Percentiles rank a stretch among this genome's conserved stretches.
Evolutionary conservation across 30 jellyfish, hydroid and myxozoan genomes (phyloP).

Genomic region (Cassiopea andromeda): DNA sequence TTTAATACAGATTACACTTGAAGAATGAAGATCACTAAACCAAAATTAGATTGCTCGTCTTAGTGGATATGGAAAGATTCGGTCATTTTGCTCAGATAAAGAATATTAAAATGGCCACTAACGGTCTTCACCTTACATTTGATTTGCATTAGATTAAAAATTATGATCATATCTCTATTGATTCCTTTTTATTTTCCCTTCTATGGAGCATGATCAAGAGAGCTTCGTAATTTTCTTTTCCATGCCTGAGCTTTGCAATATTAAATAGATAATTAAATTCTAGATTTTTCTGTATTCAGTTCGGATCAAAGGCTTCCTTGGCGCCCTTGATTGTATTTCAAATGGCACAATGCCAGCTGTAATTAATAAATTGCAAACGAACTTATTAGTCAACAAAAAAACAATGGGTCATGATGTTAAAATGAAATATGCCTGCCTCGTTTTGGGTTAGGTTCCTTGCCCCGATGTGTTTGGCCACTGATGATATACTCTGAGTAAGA

Average conservation of each 20-base stretch:
- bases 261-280: not conserved
- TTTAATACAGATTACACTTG: slow-evolving; percentile 10
- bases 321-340: not conserved
- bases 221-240: not conserved
- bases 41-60: slow-evolving; percentile 18
- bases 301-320: not conserved
- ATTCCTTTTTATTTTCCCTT: not conserved
- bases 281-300: not conserved
- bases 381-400: too few relatives aligned
- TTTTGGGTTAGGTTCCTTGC: too few relatives aligned
- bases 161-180: not conserved
- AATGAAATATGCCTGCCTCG: not conserved
- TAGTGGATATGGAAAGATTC: not conserved
- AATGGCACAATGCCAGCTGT: not conserved
- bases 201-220: not conserved
- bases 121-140: not conserved
- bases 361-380: not conserved
- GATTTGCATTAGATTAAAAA: not conserved
- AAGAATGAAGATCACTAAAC: not conserved
- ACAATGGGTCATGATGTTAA: not conserved
- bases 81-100: slow-evolving; percentile 1
- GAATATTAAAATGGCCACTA: not conserved
- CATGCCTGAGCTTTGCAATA: not conserved
- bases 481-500: too few relatives aligned
- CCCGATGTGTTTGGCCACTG: too few relatives aligned